A percentile compares a stretch with the other conserved stretches of the same genome.
Evolutionary conservation across 2,797 vertebrate genomes (phyloP).

Genomic region (Trachops cirrhosus): DNA sequence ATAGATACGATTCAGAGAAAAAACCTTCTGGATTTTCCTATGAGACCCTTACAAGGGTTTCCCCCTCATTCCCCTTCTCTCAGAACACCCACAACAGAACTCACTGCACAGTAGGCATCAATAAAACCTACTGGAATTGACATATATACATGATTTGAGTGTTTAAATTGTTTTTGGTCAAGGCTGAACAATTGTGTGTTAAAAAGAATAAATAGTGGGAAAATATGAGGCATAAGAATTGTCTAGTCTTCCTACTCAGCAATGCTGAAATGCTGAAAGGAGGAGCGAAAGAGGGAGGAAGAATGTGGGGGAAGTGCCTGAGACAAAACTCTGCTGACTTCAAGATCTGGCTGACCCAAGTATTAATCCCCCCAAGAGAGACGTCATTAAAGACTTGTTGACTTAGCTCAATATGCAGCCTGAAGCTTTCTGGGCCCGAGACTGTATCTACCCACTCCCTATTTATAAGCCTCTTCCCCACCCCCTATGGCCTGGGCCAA

Average conservation of each 20-base stretch:
- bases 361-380: conserved; percentile 49
- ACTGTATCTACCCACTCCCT: not conserved
- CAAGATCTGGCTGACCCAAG: conserved; percentile 57
- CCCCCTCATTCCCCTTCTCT: not conserved
- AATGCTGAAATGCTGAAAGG: not conserved
- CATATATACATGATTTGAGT: not conserved
- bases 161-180: conserved; percentile 41
- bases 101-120: not conserved
- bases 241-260: conserved; percentile 4
- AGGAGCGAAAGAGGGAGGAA: conserved; percentile 25
- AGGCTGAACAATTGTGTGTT: not conserved
- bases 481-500: not conserved
- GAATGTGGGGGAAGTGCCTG: conserved; percentile 47
- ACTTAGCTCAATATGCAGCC: conserved; percentile 45
- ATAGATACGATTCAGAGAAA: not conserved
- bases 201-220: conserved; percentile 29
- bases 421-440: conserved; percentile 37
- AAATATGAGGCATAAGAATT: conserved; percentile 24
- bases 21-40: not conserved
- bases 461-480: not conserved
- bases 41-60: not conserved
- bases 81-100: not conserved
- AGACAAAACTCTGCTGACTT: conserved; percentile 57
- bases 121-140: conserved; percentile 8
- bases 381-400: conserved; percentile 57